Percentiles rank a stretch among this genome's conserved stretches.
Evolutionary conservation across 2,113 vertebrate genomes (phyloP).

Genomic region (Nettapus auritus): DNA sequence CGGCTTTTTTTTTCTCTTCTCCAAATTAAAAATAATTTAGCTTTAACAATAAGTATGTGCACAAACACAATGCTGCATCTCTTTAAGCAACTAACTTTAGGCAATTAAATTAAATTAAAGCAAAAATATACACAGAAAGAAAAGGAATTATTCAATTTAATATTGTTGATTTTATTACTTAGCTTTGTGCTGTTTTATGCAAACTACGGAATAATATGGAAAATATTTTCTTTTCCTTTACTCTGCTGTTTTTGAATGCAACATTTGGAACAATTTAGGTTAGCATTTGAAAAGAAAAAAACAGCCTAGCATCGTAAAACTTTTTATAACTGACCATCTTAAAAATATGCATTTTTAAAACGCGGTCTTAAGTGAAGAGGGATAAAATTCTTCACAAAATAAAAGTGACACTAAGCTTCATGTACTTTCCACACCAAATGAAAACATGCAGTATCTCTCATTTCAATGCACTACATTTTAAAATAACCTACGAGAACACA

Average conservation of each 20-base stretch:
- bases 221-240: slow-evolving; percentile 47
- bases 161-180: slow-evolving; percentile 83
- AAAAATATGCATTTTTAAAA: slow-evolving; percentile 47
- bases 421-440: background rate
- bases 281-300: background rate
- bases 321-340: slow-evolving; percentile 66
- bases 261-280: slow-evolving; percentile 59
- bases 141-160: slow-evolving; percentile 84
- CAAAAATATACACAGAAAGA: slow-evolving; percentile 80
- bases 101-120: slow-evolving; percentile 86
- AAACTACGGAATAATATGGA: slow-evolving; percentile 65
- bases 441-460: slow-evolving; percentile 17
- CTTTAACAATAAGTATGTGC: slow-evolving; percentile 82
- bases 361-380: background rate
- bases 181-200: slow-evolving; percentile 78
- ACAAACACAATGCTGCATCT: slow-evolving; percentile 78
- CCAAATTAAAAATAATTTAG: slow-evolving; percentile 89
- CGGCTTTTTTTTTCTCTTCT: slow-evolving; percentile 75
- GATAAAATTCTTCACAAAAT: slow-evolving; percentile 11
- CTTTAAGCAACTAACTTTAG: slow-evolving; percentile 86
- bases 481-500: slow-evolving; percentile 49
- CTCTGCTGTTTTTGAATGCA: slow-evolving; percentile 23
- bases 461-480: slow-evolving; percentile 9
- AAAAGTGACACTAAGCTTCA: slow-evolving; percentile 50
- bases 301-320: slow-evolving; percentile 61